These are phyloP conservation scores for Brachyopa scutellaris DNA, from an alignment of 2,888 invertebrate species.

Conservation along the genomic window DNA sequence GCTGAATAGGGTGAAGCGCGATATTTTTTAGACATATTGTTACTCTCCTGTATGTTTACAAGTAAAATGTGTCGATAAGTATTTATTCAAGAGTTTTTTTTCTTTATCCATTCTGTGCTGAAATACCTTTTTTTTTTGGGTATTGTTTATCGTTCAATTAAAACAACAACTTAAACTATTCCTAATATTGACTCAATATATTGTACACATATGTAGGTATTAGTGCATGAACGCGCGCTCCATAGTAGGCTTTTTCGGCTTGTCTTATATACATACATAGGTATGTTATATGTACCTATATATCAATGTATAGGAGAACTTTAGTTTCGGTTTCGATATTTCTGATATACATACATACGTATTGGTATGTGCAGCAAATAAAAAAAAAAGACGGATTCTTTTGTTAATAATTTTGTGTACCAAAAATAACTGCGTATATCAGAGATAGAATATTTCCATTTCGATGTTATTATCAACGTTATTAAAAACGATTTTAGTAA, in stretches of 20 bases:
- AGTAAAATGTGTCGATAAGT: too few species aligned
- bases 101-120: not conserved
- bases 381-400: not conserved
- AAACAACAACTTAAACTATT: not conserved
- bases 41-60: too few species aligned
- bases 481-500: not conserved
- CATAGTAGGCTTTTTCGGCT: not conserved
- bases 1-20: too few species aligned
- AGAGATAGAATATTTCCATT: constrained; percentile 18
- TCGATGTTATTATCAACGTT: not conserved
- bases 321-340: not conserved
- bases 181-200: constrained; percentile 1
- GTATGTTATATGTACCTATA: too few species aligned
- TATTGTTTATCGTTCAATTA: not conserved
- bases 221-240: not conserved
- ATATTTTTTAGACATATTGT: too few species aligned
- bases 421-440: constrained; percentile 32
- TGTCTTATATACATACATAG: too few species aligned
- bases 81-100: too few species aligned
- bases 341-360: too few species aligned
- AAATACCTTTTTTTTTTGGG: not conserved
- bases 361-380: constrained; percentile 19
- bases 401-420: not conserved
- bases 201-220: too few species aligned
- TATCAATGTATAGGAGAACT: too few species aligned